These are phyloP conservation scores for Vulpes vulpes DNA, from an alignment of 2,113 vertebrate species.

Conservation along the genomic window DNA sequence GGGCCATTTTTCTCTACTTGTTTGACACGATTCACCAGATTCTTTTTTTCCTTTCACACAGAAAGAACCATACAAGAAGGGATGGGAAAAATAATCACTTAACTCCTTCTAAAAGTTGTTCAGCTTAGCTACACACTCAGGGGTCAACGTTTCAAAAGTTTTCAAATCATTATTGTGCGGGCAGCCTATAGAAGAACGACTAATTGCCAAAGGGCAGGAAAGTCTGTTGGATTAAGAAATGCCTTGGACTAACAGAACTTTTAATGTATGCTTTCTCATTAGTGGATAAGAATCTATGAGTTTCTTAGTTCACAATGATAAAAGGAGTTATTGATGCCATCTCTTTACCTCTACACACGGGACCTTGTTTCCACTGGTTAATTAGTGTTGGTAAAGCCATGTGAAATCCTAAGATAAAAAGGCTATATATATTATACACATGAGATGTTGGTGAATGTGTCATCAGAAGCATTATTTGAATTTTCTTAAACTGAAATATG, in stretches of 20 bases:
- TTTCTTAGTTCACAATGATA: not conserved
- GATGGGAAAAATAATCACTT: not conserved
- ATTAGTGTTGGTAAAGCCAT: slow-evolving; percentile 1
- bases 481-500: slow-evolving; percentile 43
- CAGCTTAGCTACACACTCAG: not conserved
- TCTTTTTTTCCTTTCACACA: not conserved
- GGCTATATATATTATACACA: not conserved
- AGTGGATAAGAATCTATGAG: not conserved
- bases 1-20: slow-evolving; percentile 40
- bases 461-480: slow-evolving; percentile 11
- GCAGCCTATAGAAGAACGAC: not conserved
- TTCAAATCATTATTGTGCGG: not conserved
- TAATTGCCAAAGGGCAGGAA: not conserved
- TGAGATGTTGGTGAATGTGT: not conserved
- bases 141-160: slow-evolving; percentile 38
- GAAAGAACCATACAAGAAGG: not conserved
- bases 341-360: not conserved
- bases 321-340: not conserved
- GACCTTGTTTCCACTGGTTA: not conserved
- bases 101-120: not conserved
- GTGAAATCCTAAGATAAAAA: slow-evolving; percentile 29
- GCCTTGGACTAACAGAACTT: not conserved
- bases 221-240: slow-evolving; percentile 20
- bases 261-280: slow-evolving; percentile 5
- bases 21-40: not conserved